Conservation (phyloP, 1,140 invertebrate genomes). For the Drosophila athabasca region DNA sequence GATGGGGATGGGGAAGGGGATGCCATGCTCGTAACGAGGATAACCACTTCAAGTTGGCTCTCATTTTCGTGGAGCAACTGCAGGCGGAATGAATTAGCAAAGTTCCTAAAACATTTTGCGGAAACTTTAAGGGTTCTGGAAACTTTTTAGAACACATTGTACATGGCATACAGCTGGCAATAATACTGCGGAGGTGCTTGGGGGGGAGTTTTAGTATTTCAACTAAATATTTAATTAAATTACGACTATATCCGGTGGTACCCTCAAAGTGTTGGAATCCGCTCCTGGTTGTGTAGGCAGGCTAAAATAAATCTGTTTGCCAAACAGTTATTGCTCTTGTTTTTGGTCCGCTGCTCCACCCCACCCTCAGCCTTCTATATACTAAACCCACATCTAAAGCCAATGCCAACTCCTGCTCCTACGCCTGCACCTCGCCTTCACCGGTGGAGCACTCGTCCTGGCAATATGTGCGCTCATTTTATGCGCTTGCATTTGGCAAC, state of each 20-base stretch:
- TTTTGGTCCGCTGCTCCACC: conserved; percentile 51
- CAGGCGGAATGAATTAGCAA: conserved; percentile 6
- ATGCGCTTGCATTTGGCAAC: conserved; percentile 72
- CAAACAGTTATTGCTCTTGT: conserved; percentile 81
- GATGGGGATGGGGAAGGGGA: not conserved
- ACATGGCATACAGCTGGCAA: no score
- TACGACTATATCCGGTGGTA: no score
- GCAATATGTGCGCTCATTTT: conserved; percentile 74
- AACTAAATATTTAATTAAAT: no score
- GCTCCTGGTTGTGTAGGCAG: conserved; percentile 41
- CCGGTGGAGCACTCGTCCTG: conserved; percentile 19
- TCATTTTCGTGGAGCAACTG: not conserved
- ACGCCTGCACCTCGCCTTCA: conserved; percentile 20
- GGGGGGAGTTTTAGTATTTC: no score
- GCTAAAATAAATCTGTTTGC: conserved; percentile 78
- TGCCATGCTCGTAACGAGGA: not conserved
- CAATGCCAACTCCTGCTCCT: conserved; percentile 34
- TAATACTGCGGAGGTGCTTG: no score
- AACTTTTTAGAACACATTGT: no score
- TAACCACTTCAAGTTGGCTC: no score
- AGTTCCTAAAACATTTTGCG: no score
- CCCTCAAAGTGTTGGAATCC: conserved; percentile 12
- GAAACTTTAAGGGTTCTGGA: no score
- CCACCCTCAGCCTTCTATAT: conserved; percentile 23
- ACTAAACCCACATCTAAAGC: conserved; percentile 2